Evolutionary conservation across 2,113 vertebrate species (phyloP).

Genomic region (Salminus brasiliensis): DNA sequence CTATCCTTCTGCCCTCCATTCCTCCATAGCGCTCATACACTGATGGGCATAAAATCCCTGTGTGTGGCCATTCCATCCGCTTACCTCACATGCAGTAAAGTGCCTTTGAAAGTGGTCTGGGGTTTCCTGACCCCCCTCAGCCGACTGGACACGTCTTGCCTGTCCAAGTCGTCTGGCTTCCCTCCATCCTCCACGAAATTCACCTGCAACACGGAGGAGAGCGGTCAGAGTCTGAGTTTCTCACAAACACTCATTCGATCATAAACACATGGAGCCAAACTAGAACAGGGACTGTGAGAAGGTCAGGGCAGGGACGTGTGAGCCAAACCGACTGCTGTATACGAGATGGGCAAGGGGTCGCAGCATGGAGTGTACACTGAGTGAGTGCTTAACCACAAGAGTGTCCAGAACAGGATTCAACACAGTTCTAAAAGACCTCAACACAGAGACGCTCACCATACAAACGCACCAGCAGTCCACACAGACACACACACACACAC

Average conservation of each 20-base stretch:
- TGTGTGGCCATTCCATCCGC: neutral
- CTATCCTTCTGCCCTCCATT: neutral
- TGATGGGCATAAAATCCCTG: too few relatives aligned
- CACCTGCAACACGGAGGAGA: constrained; percentile 74
- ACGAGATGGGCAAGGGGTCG: too few relatives aligned
- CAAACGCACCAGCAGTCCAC: neutral
- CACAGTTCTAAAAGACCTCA: too few relatives aligned
- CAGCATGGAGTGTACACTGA: too few relatives aligned
- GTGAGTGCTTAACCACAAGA: too few relatives aligned
- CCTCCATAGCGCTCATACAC: too few relatives aligned
- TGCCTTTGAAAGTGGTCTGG: constrained; percentile 88
- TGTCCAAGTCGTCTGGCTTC: constrained; percentile 86
- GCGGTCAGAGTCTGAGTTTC: neutral
- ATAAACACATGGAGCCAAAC: neutral
- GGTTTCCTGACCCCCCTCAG: constrained; percentile 85
- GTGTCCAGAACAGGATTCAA: too few relatives aligned
- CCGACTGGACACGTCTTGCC: constrained; percentile 78
- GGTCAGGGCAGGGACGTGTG: too few relatives aligned
- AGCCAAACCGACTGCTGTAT: neutral
- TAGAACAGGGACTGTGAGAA: too few relatives aligned
- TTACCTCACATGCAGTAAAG: constrained; percentile 93
- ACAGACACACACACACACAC: too few relatives aligned
- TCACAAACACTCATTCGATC: neutral
- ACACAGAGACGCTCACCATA: neutral
- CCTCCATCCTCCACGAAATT: constrained; percentile 82